A percentile compares a stretch with the other conserved stretches of the same genome.
Conservation (phyloP, 2,113 vertebrate species). For the Periophthalmodon schlosseri region DNA sequence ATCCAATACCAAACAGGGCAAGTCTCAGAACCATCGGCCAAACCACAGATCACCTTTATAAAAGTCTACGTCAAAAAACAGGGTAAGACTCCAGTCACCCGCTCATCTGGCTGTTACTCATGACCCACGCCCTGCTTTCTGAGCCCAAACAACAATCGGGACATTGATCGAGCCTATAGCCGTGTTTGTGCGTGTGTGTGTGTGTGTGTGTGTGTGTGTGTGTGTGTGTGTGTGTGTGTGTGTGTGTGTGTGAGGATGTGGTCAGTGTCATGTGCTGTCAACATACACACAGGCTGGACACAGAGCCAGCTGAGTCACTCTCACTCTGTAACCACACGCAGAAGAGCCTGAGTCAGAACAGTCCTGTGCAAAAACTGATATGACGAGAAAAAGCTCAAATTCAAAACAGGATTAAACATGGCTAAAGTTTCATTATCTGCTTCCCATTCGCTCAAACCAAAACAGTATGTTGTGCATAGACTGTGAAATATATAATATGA, state of each 20-base stretch:
- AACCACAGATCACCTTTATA: background rate
- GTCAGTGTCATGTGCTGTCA: constrained; percentile 56
- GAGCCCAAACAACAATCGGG: constrained; percentile 41
- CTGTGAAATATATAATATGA: background rate
- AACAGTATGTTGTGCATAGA: background rate
- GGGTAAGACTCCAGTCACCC: constrained; percentile 18
- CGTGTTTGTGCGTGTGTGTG: background rate
- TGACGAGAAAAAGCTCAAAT: background rate
- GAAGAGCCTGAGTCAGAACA: background rate
- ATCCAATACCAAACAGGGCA: background rate
- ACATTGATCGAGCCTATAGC: constrained; percentile 51
- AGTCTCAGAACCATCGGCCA: background rate
- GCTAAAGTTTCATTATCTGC: background rate
- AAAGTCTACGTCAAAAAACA: background rate
- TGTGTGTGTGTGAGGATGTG: constrained; percentile 5
- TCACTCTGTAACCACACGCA: constrained; percentile 10
- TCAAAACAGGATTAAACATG: background rate
- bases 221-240: constrained; percentile 15
- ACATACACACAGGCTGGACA: constrained; percentile 56
- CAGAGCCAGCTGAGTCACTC: constrained; percentile 52
- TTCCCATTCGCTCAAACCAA: background rate
- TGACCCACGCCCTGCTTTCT: constrained; percentile 40
- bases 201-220: constrained; percentile 1
- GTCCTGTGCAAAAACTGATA: background rate
- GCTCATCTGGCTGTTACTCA: constrained; percentile 41